Conservation (phyloP, 1,140 invertebrate genomes). For the Drosophila sp. region DNA sequence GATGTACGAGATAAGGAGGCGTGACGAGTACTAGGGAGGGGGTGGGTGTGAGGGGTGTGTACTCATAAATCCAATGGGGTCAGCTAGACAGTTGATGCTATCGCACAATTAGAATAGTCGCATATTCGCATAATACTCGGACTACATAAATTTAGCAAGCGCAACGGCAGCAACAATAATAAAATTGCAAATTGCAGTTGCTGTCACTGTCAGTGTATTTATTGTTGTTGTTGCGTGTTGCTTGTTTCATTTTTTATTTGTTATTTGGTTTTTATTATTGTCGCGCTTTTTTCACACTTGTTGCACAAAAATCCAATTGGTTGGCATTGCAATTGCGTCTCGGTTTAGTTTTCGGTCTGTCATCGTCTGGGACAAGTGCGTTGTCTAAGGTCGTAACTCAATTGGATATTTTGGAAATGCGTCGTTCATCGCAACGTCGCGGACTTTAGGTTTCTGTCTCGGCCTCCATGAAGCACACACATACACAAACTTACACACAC, state of each 20-base stretch:
- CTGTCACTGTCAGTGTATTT: not conserved
- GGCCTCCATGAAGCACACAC: not conserved
- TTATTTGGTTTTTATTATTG: not conserved
- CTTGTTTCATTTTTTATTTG: conserved; percentile 1
- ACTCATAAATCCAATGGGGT: conserved; percentile 37
- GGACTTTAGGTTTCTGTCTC: conserved; percentile 11
- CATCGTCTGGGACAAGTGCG: not conserved
- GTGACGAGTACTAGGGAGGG: not conserved
- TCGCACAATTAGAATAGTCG: conserved; percentile 33
- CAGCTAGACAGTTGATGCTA: conserved; percentile 38
- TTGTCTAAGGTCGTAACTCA: conserved; percentile 37
- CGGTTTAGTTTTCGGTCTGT: not conserved
- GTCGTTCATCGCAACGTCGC: not conserved
- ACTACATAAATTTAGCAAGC: conserved; percentile 37
- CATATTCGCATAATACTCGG: conserved; percentile 9
- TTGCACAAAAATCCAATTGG: conserved; percentile 30
- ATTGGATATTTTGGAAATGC: conserved; percentile 22
- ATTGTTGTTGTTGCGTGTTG: not conserved
- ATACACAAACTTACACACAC: not conserved
- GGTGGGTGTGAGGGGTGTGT: not conserved
- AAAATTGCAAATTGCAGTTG: conserved; percentile 41
- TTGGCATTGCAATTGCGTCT: conserved; percentile 23
- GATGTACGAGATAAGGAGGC: not conserved
- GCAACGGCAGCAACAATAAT: conserved; percentile 17
- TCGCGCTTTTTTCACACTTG: conserved; percentile 31